Percentiles rank a stretch among this genome's conserved stretches.
Conservation (phyloP, 1,140 invertebrate genomes). For the Metopolophium dirhodum region DNA sequence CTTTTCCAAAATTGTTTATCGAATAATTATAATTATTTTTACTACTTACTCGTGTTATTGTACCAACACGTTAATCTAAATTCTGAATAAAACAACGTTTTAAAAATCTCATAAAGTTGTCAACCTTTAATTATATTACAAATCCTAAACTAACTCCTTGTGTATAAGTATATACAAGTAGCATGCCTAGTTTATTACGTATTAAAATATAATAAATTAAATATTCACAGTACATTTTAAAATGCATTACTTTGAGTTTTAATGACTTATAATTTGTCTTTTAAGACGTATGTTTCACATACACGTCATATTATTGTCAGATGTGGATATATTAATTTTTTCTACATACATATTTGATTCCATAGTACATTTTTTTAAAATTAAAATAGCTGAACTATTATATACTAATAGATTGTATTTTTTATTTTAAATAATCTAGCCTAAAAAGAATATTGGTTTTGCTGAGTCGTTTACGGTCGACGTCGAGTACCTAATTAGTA, state of each 20-base stretch:
- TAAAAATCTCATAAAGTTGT: no score
- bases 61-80: neutral
- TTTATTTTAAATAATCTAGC: neutral
- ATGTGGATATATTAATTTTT: neutral
- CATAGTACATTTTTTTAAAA: neutral
- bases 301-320: neutral
- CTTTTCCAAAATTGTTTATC: no score
- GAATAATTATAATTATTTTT: neutral
- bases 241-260: neutral
- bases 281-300: neutral
- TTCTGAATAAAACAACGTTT: neutral
- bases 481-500: neutral
- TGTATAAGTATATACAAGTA: neutral
- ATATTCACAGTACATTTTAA: neutral
- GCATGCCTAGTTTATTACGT: no score
- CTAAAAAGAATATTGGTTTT: neutral
- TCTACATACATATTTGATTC: neutral
- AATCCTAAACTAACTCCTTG: neutral
- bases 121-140: no score
- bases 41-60: neutral
- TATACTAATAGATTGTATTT: neutral
- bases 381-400: neutral
- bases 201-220: neutral
- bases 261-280: neutral
- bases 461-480: neutral